Conservation (phyloP, 92 coral and sea anemone genomes). For the Pocillopora meandrina region DNA sequence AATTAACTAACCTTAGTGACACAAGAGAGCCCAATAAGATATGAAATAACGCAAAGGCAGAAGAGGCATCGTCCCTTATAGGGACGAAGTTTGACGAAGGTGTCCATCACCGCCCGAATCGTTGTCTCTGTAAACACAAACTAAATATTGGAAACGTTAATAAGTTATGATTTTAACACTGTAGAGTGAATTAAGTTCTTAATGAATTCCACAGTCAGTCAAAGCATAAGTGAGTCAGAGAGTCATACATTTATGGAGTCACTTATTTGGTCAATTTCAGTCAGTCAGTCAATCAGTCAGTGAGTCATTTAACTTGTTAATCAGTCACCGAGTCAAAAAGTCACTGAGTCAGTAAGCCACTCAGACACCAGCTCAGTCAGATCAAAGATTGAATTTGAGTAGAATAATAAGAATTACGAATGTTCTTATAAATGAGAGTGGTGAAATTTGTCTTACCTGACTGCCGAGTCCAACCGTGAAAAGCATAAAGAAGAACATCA, state of each 20-base stretch:
- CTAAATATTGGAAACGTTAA: constrained; percentile 15
- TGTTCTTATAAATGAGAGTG: no score
- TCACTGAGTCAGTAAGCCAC: no score
- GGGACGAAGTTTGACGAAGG: constrained; percentile 48
- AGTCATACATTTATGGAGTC: neutral
- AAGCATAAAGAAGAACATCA: constrained; percentile 77
- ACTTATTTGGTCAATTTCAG: neutral
- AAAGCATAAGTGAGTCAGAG: neutral
- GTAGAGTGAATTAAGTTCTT: neutral
- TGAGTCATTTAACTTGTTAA: neutral
- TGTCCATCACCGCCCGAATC: constrained; percentile 67
- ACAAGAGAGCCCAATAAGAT: constrained; percentile 71
- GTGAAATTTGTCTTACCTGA: constrained; percentile 61
- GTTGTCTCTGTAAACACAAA: constrained; percentile 81
- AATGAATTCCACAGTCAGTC: neutral
- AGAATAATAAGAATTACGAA: no score
- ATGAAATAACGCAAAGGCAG: constrained; percentile 47
- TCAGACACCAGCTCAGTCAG: neutral
- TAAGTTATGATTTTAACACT: no score
- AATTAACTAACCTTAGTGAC: constrained; percentile 60
- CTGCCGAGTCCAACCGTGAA: constrained; percentile 88
- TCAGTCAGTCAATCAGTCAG: neutral
- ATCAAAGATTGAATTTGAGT: constrained; percentile 34
- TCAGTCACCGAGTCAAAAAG: neutral
- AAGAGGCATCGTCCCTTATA: constrained; percentile 53